Base-by-base conservation (phyloP, 2,888 invertebrate species). In the Lasioglossum figueresi region DNA sequence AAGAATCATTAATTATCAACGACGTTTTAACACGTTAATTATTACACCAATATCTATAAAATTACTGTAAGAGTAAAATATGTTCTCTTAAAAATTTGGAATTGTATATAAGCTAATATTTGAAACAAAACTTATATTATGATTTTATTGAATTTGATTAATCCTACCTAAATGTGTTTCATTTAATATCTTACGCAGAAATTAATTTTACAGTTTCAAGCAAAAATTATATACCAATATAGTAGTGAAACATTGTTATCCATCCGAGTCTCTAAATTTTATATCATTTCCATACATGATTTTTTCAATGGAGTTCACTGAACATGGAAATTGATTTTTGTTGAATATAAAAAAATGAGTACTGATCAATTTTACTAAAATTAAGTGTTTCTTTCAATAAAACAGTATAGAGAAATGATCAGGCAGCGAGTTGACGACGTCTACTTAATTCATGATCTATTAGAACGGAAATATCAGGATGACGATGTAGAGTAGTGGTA, bases 391-490 rank as follows among this genome's bases (percentile, higher is more conserved):
- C 72, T 71, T 43, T 48, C 12, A 45, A 27, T 14, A 34, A 45
- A 77, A 63, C 37, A 6, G 8, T 12, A 63, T 52, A 40, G 48
- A 31, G 16, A 34, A 31, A 76, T 59, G 63, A 88, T 93, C 87
- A 93, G 59, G 92, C 91, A 68, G 93, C 91, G 16, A 93, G 91
- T 74, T 93, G 92, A 74, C 93, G 92, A 77, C 93, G 93, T 91
- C 91, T 92, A n/a, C 87, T 92, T 52, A 93, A 79, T 79, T 93
- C 93, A 75, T 93, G 91, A 76, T 93, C 89, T 72, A 93, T 91
- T 75, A 93, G 76, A 63, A 88, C 68, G 0, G 92, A 90, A 27
- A 93, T 93, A 81, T 93, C 93, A 8, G 93, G 93, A 84, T 92
- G 91, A 78, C 92, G 92, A 75, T 91, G 93, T 34, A 92, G 79